Evolutionary conservation across 2,888 invertebrate species (phyloP).

Genomic region (Pseudococcus longispinus): DNA sequence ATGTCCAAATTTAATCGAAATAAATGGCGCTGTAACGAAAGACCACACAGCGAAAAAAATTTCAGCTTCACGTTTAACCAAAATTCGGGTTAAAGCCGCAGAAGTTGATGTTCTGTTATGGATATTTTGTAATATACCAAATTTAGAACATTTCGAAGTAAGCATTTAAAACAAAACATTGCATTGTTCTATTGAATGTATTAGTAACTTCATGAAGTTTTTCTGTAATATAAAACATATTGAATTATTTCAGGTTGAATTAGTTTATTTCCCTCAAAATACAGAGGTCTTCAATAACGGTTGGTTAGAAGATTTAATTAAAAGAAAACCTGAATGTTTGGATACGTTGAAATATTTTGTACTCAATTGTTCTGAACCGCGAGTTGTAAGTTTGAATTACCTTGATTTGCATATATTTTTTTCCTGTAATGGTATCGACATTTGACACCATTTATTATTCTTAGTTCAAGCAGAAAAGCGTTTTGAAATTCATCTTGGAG

Average conservation of each 20-base stretch:
- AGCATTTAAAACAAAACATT: neutral
- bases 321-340: constrained; percentile 27
- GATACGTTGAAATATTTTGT: constrained; percentile 47
- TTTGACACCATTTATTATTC: neutral
- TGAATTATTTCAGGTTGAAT: neutral
- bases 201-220: too few species aligned
- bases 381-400: neutral
- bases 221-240: too few species aligned
- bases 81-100: constrained; percentile 20
- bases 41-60: neutral
- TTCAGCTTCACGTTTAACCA: neutral
- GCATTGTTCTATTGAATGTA: too few species aligned
- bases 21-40: constrained; percentile 28
- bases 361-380: neutral
- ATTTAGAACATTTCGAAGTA: constrained; percentile 48
- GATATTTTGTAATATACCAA: constrained; percentile 39
- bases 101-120: constrained; percentile 2
- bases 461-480: constrained; percentile 37
- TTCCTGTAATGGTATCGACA: neutral
- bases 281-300: neutral
- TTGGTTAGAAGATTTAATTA: constrained; percentile 23
- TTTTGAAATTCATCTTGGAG: constrained; percentile 31
- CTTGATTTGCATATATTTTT: neutral
- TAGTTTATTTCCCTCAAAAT: neutral
- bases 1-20: constrained; percentile 49